phyloP scores from a whole-genome alignment of 2,113 vertebrate genomes.

The Oncorhynchus tshawytscha region DNA sequence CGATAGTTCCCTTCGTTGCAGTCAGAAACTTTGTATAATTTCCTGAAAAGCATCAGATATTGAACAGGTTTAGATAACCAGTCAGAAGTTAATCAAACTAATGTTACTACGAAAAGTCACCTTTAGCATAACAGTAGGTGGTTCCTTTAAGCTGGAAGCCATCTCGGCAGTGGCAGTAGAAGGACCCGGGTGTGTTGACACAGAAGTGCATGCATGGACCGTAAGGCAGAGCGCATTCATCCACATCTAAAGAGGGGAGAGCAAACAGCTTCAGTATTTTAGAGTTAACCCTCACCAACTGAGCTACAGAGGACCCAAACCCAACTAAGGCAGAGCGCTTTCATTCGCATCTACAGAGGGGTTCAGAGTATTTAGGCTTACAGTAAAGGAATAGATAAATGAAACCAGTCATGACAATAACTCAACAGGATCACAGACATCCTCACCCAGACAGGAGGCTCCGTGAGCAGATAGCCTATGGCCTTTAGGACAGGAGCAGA shows the following conservation, averaged over 20 bases:
- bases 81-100: background rate
- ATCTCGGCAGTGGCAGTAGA: conserved; percentile 74
- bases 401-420: no score
- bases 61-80: background rate
- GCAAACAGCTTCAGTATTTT: background rate
- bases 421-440: no score
- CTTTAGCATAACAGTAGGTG: conserved; percentile 72
- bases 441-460: no score
- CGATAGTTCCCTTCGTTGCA: conserved; percentile 65
- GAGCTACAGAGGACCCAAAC: no score
- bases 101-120: conserved; percentile 52
- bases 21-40: conserved; percentile 72
- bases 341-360: no score
- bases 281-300: no score
- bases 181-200: conserved; percentile 75
- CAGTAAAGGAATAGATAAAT: no score
- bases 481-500: no score
- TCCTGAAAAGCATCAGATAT: conserved; percentile 57
- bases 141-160: conserved; percentile 71
- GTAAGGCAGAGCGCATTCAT: conserved; percentile 79
- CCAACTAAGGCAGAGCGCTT: no score
- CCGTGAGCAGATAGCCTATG: no score
- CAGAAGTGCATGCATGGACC: conserved; percentile 81
- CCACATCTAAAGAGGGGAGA: conserved; percentile 71
- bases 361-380: no score